Evolutionary conservation across 2,797 vertebrate species (phyloP).

Genomic region (Vultur gryphus): DNA sequence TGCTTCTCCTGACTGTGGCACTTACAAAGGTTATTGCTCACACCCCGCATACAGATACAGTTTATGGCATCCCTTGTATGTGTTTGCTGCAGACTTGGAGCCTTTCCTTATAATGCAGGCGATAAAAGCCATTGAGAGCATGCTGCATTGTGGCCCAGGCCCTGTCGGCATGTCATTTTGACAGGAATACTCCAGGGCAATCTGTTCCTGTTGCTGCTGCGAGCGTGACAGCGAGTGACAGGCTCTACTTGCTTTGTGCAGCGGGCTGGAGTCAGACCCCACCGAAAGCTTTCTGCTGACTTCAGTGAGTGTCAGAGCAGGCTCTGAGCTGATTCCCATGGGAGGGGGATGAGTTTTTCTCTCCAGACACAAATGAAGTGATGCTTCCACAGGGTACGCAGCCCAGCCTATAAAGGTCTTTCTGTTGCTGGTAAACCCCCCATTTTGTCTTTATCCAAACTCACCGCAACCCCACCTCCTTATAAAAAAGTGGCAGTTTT

Average conservation of each 20-base stretch:
- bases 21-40: background rate
- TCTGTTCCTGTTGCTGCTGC: background rate
- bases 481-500: background rate
- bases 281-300: background rate
- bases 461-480: background rate
- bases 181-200: background rate
- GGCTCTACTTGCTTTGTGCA: background rate
- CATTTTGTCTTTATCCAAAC: background rate
- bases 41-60: background rate
- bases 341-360: background rate
- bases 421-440: background rate
- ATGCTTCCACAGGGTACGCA: background rate
- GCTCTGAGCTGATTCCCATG: background rate
- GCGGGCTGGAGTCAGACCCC: background rate
- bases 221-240: accelerated
- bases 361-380: background rate
- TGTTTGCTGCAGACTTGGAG: background rate
- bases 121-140: background rate
- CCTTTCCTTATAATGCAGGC: background rate
- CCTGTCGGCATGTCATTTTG: background rate
- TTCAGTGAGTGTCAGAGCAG: background rate
- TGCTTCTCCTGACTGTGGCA: background rate
- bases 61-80: background rate
- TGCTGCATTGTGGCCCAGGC: background rate
- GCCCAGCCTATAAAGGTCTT: background rate